Percentiles rank a stretch among this genome's conserved stretches.
Evolutionary conservation across 2,888 invertebrate genomes (phyloP).

Genomic region (Coenonympha arcania): DNA sequence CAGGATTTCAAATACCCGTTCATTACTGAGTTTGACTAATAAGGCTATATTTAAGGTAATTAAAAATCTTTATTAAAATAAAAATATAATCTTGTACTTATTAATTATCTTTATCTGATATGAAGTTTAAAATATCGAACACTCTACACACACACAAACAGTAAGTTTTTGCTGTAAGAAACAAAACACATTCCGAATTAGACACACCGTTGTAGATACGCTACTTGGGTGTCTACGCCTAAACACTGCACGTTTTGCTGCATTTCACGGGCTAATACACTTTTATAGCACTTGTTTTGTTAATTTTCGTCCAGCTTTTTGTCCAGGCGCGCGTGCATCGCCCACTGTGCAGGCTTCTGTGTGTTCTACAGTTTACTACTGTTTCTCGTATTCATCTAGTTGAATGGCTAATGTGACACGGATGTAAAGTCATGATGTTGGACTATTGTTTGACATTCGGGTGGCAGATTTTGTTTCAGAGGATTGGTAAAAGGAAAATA

Average conservation of each 20-base stretch:
- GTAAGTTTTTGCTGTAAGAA: conserved; percentile 20
- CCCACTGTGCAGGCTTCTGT: conserved; percentile 42
- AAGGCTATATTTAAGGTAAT: no score
- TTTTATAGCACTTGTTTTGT: conserved; percentile 39
- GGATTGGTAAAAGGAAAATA: not conserved
- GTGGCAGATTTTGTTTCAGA: conserved; percentile 7
- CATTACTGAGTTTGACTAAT: no score
- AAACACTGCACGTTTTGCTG: conserved; percentile 38
- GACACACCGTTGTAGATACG: conserved; percentile 35
- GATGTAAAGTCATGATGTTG: conserved; percentile 31
- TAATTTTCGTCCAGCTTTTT: conserved; percentile 36
- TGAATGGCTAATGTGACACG: conserved; percentile 31
- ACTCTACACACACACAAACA: not conserved
- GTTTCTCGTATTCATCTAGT: conserved; percentile 29
- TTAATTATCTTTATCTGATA: no score
- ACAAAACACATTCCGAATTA: conserved; percentile 41
- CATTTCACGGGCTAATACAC: conserved; percentile 55
- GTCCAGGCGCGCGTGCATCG: conserved; percentile 34
- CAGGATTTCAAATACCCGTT: no score
- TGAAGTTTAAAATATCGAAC: no score
- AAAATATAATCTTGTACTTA: no score
- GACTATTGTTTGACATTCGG: conserved; percentile 23
- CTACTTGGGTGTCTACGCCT: conserved; percentile 62
- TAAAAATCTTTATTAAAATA: no score
- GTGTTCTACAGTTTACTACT: conserved; percentile 33